These are phyloP conservation scores for Chirona hameri DNA, from an alignment of 2,888 invertebrate genomes.

Conservation along the genomic window DNA sequence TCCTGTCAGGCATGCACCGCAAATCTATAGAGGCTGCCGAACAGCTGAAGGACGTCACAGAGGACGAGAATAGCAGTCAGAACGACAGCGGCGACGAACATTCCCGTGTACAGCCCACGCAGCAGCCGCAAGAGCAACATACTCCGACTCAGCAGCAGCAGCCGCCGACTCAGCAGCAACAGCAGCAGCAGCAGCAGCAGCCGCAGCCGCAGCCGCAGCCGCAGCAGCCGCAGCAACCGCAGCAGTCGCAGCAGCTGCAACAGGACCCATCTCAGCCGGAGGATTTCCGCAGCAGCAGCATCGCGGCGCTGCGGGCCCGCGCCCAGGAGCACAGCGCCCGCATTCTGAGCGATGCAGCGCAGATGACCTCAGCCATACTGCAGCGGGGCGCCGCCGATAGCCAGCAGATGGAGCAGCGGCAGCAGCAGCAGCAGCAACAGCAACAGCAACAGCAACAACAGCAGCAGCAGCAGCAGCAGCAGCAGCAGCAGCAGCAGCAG, in stretches of 20 bases:
- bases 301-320: slow-evolving; percentile 88
- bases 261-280: slow-evolving; percentile 44
- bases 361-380: slow-evolving; percentile 26
- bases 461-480: background rate
- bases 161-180: too few relatives aligned
- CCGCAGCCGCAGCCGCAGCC: background rate
- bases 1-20: slow-evolving; percentile 87
- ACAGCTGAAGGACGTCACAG: slow-evolving; percentile 61
- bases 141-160: background rate
- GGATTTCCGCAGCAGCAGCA: slow-evolving; percentile 76
- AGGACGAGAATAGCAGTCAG: slow-evolving; percentile 38
- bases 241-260: background rate
- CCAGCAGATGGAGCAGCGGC: background rate
- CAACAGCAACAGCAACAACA: background rate
- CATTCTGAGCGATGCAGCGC: slow-evolving; percentile 25
- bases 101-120: background rate
- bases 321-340: slow-evolving; percentile 74
- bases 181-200: background rate
- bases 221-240: background rate
- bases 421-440: slow-evolving; percentile 3
- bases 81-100: slow-evolving; percentile 40
- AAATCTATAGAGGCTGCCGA: slow-evolving; percentile 84
- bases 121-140: background rate
- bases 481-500: background rate
- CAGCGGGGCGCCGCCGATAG: slow-evolving; percentile 13